Evolutionary conservation across 1,140 invertebrate genomes (phyloP).

Genomic region (Meloidogyne floridensis): DNA sequence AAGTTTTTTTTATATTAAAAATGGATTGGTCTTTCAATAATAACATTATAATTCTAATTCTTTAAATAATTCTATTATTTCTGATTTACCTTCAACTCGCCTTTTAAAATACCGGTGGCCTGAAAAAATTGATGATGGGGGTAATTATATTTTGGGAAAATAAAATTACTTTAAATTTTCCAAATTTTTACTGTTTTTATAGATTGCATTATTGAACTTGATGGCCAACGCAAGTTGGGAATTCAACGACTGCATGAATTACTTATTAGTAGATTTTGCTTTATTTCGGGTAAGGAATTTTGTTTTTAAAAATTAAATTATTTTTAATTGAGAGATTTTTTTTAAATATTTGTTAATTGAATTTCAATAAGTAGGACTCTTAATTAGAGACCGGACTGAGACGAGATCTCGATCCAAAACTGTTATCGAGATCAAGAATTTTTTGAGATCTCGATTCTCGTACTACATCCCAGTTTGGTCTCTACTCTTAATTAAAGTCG

Average conservation of each 20-base stretch:
- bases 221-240: background rate
- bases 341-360: too few species aligned
- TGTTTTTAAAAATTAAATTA: too few species aligned
- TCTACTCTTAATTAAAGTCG: too few species aligned
- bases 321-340: too few species aligned
- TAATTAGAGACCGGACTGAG: too few species aligned
- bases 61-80: background rate
- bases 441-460: too few species aligned
- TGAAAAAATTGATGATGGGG: background rate
- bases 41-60: background rate
- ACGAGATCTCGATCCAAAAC: too few species aligned
- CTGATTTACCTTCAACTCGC: background rate
- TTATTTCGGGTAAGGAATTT: background rate
- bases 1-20: background rate
- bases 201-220: conserved; percentile 9
- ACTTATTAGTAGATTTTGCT: background rate
- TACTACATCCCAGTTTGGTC: too few species aligned
- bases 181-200: background rate
- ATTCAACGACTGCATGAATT: background rate
- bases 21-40: background rate
- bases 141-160: too few species aligned
- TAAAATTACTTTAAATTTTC: background rate
- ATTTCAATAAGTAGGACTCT: too few species aligned
- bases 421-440: too few species aligned
- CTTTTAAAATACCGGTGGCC: background rate